Conservation (phyloP, 2,888 invertebrate species). For the Helicoverpa assulta region DNA sequence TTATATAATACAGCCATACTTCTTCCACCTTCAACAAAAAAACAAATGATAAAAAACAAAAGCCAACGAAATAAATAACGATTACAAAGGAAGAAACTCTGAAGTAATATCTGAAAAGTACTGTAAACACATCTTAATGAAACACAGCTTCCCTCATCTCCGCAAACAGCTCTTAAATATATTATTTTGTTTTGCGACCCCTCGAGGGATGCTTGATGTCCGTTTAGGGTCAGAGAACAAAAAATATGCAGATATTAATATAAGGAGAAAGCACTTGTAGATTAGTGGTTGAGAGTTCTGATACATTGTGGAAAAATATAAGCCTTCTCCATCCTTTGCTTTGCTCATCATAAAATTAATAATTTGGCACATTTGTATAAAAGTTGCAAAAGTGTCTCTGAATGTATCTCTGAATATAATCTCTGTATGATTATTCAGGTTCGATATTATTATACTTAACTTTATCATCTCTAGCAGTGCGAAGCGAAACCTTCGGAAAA, state of each 20-base stretch:
- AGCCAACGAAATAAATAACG: not conserved
- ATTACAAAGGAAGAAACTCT: not conserved
- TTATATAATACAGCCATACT: too few species aligned
- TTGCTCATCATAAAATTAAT: too few species aligned
- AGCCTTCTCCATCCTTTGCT: too few species aligned
- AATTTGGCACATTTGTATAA: too few species aligned
- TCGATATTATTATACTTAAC: too few species aligned
- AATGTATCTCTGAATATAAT: too few species aligned
- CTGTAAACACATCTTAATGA: conserved; percentile 9
- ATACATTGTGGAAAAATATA: not conserved
- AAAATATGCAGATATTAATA: conserved; percentile 16
- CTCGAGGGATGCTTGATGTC: conserved; percentile 11
- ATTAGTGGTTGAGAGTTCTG: conserved; percentile 2
- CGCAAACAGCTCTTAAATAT: conserved; percentile 36
- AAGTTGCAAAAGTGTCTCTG: too few species aligned
- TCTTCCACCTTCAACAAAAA: not conserved
- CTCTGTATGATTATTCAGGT: too few species aligned
- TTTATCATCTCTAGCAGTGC: too few species aligned
- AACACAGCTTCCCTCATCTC: conserved; percentile 6
- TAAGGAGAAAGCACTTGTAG: conserved; percentile 10
- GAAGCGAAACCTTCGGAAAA: too few species aligned
- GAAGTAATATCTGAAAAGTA: not conserved
- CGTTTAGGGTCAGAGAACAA: not conserved
- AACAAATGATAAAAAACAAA: not conserved
- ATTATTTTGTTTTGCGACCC: conserved; percentile 42